Base-by-base conservation (phyloP, 2,888 invertebrate genomes). In the Melitaea athalia region DNA sequence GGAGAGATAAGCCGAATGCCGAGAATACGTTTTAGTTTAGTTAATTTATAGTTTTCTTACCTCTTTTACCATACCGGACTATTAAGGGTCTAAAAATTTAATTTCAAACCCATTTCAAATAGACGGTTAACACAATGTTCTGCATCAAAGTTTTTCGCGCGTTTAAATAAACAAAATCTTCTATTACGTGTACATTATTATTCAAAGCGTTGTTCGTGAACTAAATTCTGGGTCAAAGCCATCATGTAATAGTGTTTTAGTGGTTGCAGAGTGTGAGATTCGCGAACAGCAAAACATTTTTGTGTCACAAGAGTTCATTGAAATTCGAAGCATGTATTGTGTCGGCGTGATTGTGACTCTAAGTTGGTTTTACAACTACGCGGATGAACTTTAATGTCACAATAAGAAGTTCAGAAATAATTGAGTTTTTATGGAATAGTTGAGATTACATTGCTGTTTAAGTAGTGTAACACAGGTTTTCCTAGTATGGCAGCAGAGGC, bases 191-290 rank as follows among this genome's bases (percentile, higher is more conserved):
- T 33, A 12, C n/a, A 55, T 38, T 55, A 33, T 33, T 31, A 55
- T 55, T 33, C 55, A 8, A n/a, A 12, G 5, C 55, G 33, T 38
- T n/a, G 33, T 33, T 55, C 38, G 55, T 33, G 33, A 55, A 31
- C 33, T 33, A 14, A 55, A 55, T 52, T 52, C 61, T 72, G 69
- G 73, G 73, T 72, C 71, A 71, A 68, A 68, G 68, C 63, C 73
- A 71, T 49, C 57, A 60, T 38, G 57, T 50, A 57, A 45, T 10
- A 53, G 38, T 43, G 49, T 38, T 38, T 38, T 38, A 38, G 8
- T 38, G 42, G 49, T 15, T 3, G 14, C 43, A 53, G 17, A 10
- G 38, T 49, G 33, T 3, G 38, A 43, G 14, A 53, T 53, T 64
- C 57, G 49, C 38, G 38, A 64, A n/a, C 31, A 63, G 5, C 10